These are phyloP conservation scores for Hirundo rustica DNA, from an alignment of 2,797 vertebrate genomes.

Conservation along the genomic window DNA sequence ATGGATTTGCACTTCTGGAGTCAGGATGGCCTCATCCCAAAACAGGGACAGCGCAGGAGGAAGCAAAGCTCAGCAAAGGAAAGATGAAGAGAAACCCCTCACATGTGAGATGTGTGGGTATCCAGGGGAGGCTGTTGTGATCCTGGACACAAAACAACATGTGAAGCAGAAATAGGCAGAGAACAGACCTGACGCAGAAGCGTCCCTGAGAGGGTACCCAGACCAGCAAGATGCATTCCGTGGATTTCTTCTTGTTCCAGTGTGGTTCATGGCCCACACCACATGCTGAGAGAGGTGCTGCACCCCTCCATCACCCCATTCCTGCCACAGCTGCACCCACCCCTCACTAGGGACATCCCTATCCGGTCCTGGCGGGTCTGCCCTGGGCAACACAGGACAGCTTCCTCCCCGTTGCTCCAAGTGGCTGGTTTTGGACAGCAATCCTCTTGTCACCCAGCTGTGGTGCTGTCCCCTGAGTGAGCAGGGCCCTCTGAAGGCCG, in stretches of 20 bases:
- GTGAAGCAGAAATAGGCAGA: not conserved
- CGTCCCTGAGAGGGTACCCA: accelerated
- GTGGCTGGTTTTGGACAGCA: not conserved
- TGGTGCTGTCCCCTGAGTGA: not conserved
- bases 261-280: not conserved
- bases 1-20: not conserved
- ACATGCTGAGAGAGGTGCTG: not conserved
- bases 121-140: not conserved
- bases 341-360: not conserved
- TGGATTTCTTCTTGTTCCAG: not conserved
- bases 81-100: not conserved
- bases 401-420: not conserved
- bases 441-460: not conserved
- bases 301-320: not conserved
- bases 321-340: not conserved
- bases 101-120: not conserved
- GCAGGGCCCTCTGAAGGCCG: accelerated
- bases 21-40: not conserved
- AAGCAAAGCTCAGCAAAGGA: not conserved
- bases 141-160: not conserved
- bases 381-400: too few relatives aligned
- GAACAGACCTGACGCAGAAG: not conserved
- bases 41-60: not conserved
- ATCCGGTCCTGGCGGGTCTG: not conserved
- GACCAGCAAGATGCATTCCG: accelerated